These are phyloP conservation scores for Conopomorpha cramerella DNA, from an alignment of 1,140 invertebrate species.

Conservation along the genomic window DNA sequence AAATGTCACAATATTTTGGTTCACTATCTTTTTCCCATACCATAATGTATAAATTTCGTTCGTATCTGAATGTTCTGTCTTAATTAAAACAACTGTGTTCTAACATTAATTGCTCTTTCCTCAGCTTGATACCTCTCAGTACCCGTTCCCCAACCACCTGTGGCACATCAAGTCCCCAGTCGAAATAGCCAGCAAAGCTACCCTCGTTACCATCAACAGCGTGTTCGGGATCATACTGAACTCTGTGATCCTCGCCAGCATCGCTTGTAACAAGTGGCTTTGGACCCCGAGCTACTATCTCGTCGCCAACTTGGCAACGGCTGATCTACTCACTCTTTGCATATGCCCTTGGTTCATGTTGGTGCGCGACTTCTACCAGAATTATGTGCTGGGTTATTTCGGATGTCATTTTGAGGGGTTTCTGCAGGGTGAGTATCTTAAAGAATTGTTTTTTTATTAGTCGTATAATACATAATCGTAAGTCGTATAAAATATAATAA, in stretches of 20 bases:
- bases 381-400: conserved; percentile 70
- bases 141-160: conserved; percentile 62
- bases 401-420: conserved; percentile 74
- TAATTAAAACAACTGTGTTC: too few species aligned
- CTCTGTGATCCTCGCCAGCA: conserved; percentile 69
- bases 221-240: conserved; percentile 75
- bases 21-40: too few species aligned
- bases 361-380: conserved; percentile 73
- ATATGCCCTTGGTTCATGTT: conserved; percentile 76
- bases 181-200: conserved; percentile 67
- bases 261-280: conserved; percentile 69
- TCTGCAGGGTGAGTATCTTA: conserved; percentile 66
- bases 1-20: too few species aligned
- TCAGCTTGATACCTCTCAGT: conserved; percentile 44
- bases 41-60: too few species aligned
- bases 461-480: neutral
- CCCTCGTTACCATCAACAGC: conserved; percentile 65
- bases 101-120: neutral
- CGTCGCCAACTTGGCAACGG: conserved; percentile 78
- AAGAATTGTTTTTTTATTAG: neutral
- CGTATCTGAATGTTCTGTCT: too few species aligned
- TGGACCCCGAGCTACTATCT: conserved; percentile 79
- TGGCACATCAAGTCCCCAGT: conserved; percentile 64
- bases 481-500: neutral
- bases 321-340: conserved; percentile 75